These are phyloP conservation scores for Donacobius atricapilla DNA, from an alignment of 2,113 vertebrate species.

Conservation along the genomic window DNA sequence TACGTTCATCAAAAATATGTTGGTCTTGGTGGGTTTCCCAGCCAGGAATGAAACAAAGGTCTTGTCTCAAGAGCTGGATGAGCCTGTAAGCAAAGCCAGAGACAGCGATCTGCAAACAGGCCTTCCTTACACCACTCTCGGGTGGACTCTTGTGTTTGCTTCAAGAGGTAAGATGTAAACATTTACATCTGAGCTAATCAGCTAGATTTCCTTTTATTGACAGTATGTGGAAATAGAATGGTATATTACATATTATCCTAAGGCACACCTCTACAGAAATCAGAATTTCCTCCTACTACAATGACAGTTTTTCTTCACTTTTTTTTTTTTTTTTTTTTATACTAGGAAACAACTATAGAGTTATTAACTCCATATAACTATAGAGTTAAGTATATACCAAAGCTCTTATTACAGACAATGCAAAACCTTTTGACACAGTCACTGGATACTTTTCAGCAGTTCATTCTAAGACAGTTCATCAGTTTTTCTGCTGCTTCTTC, in stretches of 20 bases:
- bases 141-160: neutral
- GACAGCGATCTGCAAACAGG: neutral
- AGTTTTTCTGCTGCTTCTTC: neutral
- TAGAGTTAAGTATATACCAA: neutral
- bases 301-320: neutral
- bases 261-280: neutral
- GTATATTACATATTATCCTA: neutral
- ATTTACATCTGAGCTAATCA: neutral
- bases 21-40: neutral
- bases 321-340: neutral
- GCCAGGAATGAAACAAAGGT: neutral
- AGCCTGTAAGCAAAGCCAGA: neutral
- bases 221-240: neutral
- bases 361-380: neutral
- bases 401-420: neutral
- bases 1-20: constrained; percentile 43
- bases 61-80: neutral
- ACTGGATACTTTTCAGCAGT: neutral
- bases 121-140: neutral
- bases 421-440: neutral
- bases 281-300: neutral
- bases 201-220: neutral
- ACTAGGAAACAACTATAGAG: neutral
- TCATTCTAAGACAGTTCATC: neutral
- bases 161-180: neutral